These are phyloP conservation scores for Nasua narica DNA, from an alignment of 2,797 vertebrate genomes.

Conservation along the genomic window DNA sequence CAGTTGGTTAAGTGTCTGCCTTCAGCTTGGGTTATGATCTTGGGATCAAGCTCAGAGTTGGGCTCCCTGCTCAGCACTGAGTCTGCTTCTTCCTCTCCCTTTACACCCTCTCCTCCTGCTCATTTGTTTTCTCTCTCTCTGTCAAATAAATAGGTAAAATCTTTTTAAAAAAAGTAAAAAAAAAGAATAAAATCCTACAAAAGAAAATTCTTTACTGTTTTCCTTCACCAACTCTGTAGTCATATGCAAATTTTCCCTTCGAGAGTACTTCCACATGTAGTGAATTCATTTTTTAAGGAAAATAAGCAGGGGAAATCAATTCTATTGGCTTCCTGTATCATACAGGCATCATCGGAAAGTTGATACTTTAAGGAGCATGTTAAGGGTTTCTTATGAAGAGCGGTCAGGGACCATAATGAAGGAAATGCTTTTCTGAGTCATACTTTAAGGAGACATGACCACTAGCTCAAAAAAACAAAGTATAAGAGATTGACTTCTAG, in stretches of 20 bases:
- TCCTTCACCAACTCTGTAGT: constrained; percentile 20
- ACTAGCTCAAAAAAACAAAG: background rate
- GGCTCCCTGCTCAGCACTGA: background rate
- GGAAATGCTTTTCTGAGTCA: background rate
- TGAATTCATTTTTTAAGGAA: constrained; percentile 32
- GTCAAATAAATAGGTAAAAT: background rate
- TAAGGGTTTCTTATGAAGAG: background rate
- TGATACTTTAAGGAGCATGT: background rate
- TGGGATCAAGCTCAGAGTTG: background rate
- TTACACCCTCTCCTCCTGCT: background rate
- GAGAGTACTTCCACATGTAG: background rate
- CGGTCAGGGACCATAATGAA: background rate
- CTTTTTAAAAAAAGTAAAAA: background rate
- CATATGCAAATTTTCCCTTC: background rate
- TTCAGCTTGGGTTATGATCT: background rate
- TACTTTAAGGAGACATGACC: background rate
- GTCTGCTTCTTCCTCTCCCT: background rate
- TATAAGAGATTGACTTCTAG: background rate
- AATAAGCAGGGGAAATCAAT: constrained; percentile 33
- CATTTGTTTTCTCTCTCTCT: background rate
- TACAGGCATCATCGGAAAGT: background rate
- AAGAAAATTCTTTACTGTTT: background rate
- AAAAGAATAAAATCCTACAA: background rate
- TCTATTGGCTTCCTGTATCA: background rate
- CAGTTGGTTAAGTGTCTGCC: background rate